Evolutionary conservation across 2,888 invertebrate species (phyloP).

Genomic region (Prenolepis imparis): DNA sequence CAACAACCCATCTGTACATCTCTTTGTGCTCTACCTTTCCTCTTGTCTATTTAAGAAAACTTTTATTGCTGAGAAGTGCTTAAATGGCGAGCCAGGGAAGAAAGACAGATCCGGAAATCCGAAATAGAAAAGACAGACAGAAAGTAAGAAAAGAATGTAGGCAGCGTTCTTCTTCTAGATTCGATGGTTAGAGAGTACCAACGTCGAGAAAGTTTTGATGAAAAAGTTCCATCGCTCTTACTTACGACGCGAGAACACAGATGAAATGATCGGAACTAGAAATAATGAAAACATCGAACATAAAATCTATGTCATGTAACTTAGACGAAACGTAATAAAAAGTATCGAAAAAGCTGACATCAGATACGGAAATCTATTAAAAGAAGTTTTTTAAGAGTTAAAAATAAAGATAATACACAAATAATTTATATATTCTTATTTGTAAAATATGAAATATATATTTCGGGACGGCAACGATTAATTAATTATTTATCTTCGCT

Average conservation of each 20-base stretch:
- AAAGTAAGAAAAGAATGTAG: constrained; percentile 44
- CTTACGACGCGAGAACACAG: constrained; percentile 43
- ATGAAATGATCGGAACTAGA: constrained; percentile 41
- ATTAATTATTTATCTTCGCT: neutral
- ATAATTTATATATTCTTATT: neutral
- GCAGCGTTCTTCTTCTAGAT: constrained; percentile 42
- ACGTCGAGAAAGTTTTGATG: constrained; percentile 80
- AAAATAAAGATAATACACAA: neutral
- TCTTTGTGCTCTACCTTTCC: neutral
- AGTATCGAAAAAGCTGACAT: constrained; percentile 24
- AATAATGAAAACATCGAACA: constrained; percentile 49
- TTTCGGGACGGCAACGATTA: neutral
- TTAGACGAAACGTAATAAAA: constrained; percentile 33
- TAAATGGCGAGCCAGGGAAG: neutral
- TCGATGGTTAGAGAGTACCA: constrained; percentile 62
- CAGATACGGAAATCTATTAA: constrained; percentile 18
- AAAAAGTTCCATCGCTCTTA: constrained; percentile 76
- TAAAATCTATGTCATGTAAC: constrained; percentile 44
- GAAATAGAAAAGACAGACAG: constrained; percentile 25
- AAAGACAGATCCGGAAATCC: constrained; percentile 41
- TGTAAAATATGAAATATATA: neutral
- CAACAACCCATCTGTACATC: neutral
- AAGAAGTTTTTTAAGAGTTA: constrained; percentile 1
- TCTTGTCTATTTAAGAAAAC: constrained; percentile 32
- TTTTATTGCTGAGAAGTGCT: constrained; percentile 35